phyloP scores from a whole-genome alignment of 2,797 vertebrate species.

The Synaphobranchus kaupii region DNA sequence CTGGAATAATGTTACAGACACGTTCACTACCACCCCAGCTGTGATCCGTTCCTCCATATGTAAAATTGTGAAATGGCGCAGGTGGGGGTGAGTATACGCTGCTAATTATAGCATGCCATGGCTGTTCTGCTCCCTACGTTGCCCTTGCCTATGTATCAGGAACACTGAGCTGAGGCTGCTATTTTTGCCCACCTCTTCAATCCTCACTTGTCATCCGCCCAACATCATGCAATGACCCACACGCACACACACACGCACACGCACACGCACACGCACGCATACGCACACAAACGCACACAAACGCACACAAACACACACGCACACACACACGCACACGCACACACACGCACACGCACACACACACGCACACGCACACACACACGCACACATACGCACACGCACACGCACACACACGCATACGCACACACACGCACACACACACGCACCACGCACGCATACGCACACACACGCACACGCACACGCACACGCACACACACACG shows the following conservation, averaged over 20 bases:
- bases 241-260: conserved; percentile 1
- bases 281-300: no score
- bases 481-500: no score
- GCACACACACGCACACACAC: no score
- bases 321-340: no score
- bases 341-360: no score
- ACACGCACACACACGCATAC: no score
- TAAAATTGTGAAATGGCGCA: conserved; percentile 45
- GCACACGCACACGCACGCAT: no score
- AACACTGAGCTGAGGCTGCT: conserved; percentile 52
- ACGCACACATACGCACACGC: no score
- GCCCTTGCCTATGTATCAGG: conserved; percentile 55
- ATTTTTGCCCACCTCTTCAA: conserved; percentile 63
- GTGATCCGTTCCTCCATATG: conserved; percentile 52
- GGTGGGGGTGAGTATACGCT: conserved; percentile 40
- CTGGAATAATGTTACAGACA: background rate
- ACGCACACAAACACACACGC: no score
- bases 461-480: no score
- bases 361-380: no score
- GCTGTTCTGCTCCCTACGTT: conserved; percentile 47
- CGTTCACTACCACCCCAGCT: conserved; percentile 35
- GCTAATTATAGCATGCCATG: conserved; percentile 62
- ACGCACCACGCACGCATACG: no score
- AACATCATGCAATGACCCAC: conserved; percentile 48
- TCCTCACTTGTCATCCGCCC: conserved; percentile 61